These are phyloP conservation scores for Dichetophora obliterata DNA, from an alignment of 2,888 invertebrate species.

Conservation along the genomic window DNA sequence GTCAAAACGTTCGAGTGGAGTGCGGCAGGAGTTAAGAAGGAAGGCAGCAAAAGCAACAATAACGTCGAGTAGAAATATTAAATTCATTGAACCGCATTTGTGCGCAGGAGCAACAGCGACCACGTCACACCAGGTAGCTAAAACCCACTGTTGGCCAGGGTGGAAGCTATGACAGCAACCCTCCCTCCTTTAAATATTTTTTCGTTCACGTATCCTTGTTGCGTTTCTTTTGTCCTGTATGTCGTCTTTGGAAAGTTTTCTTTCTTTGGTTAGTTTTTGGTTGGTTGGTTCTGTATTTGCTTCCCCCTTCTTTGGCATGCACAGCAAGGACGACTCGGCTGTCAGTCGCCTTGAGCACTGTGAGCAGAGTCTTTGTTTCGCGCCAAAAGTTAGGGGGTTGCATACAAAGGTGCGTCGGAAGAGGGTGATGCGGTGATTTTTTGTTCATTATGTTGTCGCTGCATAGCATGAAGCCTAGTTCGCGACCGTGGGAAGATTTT, in stretches of 20 bases:
- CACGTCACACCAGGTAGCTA: constrained; percentile 13
- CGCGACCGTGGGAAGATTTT: constrained; percentile 63
- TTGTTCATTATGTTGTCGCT: neutral
- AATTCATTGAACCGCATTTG: neutral
- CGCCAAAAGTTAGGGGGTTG: constrained; percentile 48
- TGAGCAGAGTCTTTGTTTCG: constrained; percentile 38
- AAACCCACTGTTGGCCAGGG: constrained; percentile 6
- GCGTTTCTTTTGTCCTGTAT: neutral
- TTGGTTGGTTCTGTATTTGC: neutral
- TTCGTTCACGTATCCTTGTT: neutral
- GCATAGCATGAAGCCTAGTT: neutral
- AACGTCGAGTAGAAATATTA: neutral
- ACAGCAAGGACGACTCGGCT: constrained; percentile 4
- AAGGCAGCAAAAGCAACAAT: constrained; percentile 35
- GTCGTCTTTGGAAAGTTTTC: constrained; percentile 38
- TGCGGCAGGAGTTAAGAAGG: neutral
- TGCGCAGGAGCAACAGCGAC: constrained; percentile 32
- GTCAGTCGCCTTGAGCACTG: constrained; percentile 32
- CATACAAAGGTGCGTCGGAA: constrained; percentile 43
- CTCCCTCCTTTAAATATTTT: neutral
- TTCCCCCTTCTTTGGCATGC: neutral
- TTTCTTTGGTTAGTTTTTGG: neutral
- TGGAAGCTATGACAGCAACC: constrained; percentile 8
- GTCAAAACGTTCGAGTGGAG: constrained; percentile 1
- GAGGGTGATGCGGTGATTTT: constrained; percentile 59